Percentiles rank a stretch among this genome's conserved stretches.
Evolutionary conservation across 1,140 invertebrate genomes (phyloP).

Genomic region (Drosophila erecta): DNA sequence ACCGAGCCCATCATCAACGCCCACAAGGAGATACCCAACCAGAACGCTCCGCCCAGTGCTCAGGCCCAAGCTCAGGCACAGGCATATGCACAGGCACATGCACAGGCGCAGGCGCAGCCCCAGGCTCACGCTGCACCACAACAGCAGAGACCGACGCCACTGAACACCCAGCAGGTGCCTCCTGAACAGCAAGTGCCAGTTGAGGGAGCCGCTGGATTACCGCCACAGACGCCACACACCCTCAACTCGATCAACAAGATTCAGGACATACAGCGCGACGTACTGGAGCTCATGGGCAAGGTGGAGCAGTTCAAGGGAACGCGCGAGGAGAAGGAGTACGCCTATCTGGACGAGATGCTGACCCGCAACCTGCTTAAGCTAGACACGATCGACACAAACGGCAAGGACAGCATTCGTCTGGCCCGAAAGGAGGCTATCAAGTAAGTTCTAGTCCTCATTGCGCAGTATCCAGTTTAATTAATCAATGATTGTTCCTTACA

Average conservation of each 20-base stretch:
- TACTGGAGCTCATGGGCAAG: constrained; percentile 90
- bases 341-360: constrained; percentile 97
- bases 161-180: constrained; percentile 81
- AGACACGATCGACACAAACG: constrained; percentile 96
- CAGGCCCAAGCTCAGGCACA: constrained; percentile 83
- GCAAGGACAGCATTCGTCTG: constrained; percentile 93
- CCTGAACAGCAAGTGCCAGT: constrained; percentile 46
- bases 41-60: constrained; percentile 73
- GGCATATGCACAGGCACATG: constrained; percentile 68
- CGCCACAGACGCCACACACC: constrained; percentile 85
- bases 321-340: constrained; percentile 93
- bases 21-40: constrained; percentile 84
- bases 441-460: constrained; percentile 12
- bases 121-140: constrained; percentile 43
- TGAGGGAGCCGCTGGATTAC: constrained; percentile 49
- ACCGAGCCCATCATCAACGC: constrained; percentile 90
- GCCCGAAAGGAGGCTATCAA: constrained; percentile 95
- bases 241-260: constrained; percentile 92
- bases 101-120: constrained; percentile 76
- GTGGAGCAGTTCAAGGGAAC: constrained; percentile 92
- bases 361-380: constrained; percentile 95
- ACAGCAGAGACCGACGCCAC: constrained; percentile 72
- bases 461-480: not conserved
- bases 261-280: constrained; percentile 91
- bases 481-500: not conserved